Percentiles rank a stretch among this genome's conserved stretches.
Conservation (phyloP, 1,140 invertebrate genomes). For the Drosophila yakuba region DNA sequence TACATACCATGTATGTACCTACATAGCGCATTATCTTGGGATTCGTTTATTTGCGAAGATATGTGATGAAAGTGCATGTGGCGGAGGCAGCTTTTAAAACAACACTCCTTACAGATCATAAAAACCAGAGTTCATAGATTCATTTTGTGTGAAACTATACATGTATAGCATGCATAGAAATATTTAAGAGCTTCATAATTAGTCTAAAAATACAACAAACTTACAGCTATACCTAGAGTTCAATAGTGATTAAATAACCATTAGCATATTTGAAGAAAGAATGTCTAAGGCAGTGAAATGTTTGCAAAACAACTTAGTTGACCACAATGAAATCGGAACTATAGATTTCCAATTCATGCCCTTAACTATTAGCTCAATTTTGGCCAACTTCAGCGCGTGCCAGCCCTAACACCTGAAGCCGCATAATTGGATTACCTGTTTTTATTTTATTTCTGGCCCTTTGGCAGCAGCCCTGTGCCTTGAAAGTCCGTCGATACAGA, state of each 20-base stretch:
- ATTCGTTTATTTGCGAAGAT: neutral
- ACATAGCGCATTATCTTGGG: neutral
- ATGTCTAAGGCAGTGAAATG: neutral
- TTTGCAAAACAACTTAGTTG: neutral
- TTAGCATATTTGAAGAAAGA: neutral
- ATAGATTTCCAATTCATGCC: neutral
- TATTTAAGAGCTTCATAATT: neutral
- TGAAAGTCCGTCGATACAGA: neutral
- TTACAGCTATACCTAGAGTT: neutral
- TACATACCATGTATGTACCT: neutral
- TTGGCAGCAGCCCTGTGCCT: constrained; percentile 17
- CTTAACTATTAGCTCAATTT: constrained; percentile 11
- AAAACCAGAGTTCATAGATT: too few relatives aligned
- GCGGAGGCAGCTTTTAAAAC: too few relatives aligned
- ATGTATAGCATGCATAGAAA: too few relatives aligned
- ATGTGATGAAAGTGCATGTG: too few relatives aligned
- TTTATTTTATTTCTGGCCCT: constrained; percentile 24
- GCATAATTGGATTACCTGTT: constrained; percentile 64
- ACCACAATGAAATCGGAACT: neutral
- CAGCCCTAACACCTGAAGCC: constrained; percentile 46
- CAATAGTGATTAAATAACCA: too few relatives aligned
- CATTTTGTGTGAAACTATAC: too few relatives aligned
- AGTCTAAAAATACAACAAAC: neutral
- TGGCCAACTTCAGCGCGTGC: constrained; percentile 52
- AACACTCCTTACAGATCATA: too few relatives aligned